A percentile compares a stretch with the other conserved stretches of the same genome.
phyloP scores from a whole-genome alignment of 2,888 invertebrate genomes.

The Drosophila helvetica region DNA sequence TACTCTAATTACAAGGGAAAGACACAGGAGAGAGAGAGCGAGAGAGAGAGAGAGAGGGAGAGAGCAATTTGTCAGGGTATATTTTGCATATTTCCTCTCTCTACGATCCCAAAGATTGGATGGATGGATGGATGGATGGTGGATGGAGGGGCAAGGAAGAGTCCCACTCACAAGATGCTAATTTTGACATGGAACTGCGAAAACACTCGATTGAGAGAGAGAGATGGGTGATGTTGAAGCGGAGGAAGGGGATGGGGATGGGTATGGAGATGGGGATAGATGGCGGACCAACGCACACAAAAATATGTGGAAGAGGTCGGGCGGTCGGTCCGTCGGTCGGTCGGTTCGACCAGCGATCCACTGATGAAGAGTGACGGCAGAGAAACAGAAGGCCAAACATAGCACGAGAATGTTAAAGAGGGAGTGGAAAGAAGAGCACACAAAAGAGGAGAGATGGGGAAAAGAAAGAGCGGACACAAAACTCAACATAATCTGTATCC shows the following conservation, averaged over 20 bases:
- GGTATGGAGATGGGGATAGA: neutral
- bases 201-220: slow-evolving; percentile 8
- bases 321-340: too few relatives aligned
- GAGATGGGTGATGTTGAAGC: neutral
- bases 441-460: too few relatives aligned
- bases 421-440: too few relatives aligned
- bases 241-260: too few relatives aligned
- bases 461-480: too few relatives aligned
- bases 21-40: neutral
- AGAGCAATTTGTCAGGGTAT: neutral
- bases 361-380: neutral
- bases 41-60: neutral
- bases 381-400: neutral
- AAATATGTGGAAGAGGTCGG: too few relatives aligned
- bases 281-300: too few relatives aligned
- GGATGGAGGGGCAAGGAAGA: too few relatives aligned
- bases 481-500: too few relatives aligned
- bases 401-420: neutral
- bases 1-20: neutral
- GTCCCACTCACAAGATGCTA: slow-evolving; percentile 45
- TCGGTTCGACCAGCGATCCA: neutral
- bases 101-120: neutral
- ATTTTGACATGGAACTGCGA: slow-evolving; percentile 64
- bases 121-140: neutral
- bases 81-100: neutral